Conservation (phyloP, 1,140 invertebrate species). For the Bombus soroeensis region DNA sequence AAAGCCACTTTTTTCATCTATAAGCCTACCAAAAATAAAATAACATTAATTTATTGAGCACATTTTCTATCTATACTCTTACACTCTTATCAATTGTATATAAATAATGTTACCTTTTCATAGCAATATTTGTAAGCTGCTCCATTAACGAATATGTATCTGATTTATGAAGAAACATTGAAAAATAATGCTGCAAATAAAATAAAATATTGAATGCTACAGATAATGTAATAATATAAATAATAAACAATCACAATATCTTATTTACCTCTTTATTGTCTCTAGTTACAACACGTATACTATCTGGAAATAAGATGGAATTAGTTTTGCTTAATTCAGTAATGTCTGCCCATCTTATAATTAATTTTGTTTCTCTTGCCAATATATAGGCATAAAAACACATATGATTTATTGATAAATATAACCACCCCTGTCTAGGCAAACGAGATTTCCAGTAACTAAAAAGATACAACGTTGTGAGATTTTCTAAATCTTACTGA, state of each 20-base stretch:
- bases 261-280: constrained; percentile 86
- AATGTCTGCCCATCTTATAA: constrained; percentile 93
- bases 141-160: constrained; percentile 97
- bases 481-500: constrained; percentile 44
- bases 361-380: constrained; percentile 94
- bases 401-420: constrained; percentile 96
- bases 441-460: constrained; percentile 97
- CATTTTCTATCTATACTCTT: constrained; percentile 7
- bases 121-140: constrained; percentile 97
- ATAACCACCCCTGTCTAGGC: constrained; percentile 97
- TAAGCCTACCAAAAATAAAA: constrained; percentile 85
- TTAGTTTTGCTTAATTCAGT: constrained; percentile 89
- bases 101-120: constrained; percentile 89
- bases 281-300: constrained; percentile 92
- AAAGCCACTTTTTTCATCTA: constrained; percentile 93
- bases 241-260: background rate
- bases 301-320: constrained; percentile 92
- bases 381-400: constrained; percentile 98
- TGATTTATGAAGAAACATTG: constrained; percentile 93
- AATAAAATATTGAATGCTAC: constrained; percentile 24
- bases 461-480: constrained; percentile 82
- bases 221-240: background rate
- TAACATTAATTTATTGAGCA: constrained; percentile 51
- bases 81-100: constrained; percentile 74
- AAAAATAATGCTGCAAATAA: constrained; percentile 91